A percentile compares a stretch with the other conserved stretches of the same genome.
Evolutionary conservation across 2,797 vertebrate species (phyloP).

Genomic region (Sebastes ruberrimus): DNA sequence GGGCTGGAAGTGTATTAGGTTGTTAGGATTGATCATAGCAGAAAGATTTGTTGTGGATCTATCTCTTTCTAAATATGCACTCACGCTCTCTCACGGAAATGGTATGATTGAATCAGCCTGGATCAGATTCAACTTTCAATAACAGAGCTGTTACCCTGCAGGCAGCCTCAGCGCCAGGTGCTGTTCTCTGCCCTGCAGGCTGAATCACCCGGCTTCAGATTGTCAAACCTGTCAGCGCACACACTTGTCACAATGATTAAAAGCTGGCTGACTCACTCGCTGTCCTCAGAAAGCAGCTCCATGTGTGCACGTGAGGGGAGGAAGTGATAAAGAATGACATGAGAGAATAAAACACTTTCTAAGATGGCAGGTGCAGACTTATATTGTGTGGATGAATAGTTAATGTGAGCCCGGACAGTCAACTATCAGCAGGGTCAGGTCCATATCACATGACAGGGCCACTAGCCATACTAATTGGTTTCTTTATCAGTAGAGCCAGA

Average conservation of each 20-base stretch:
- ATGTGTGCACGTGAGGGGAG: neutral
- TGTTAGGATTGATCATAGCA: slow-evolving; percentile 28
- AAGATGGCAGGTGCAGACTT: slow-evolving; percentile 1
- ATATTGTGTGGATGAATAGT: slow-evolving; percentile 43
- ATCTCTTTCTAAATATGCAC: slow-evolving; percentile 11
- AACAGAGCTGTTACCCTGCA: neutral
- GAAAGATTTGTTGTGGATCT: slow-evolving; percentile 1
- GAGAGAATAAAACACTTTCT: slow-evolving; percentile 1
- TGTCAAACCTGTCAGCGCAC: slow-evolving; percentile 40
- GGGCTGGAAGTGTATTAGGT: slow-evolving; percentile 49
- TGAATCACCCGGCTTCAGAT: slow-evolving; percentile 34
- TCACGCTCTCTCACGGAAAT: neutral
- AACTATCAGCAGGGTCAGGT: slow-evolving; percentile 16
- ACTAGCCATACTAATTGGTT: slow-evolving; percentile 50
- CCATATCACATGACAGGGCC: slow-evolving; percentile 48
- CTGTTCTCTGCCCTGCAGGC: slow-evolving; percentile 17
- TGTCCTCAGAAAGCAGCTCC: slow-evolving; percentile 21
- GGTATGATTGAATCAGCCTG: slow-evolving; percentile 21
- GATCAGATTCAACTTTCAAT: slow-evolving; percentile 30
- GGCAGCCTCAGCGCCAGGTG: slow-evolving; percentile 31
- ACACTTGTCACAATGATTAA: slow-evolving; percentile 53
- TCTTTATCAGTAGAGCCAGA: slow-evolving; percentile 41
- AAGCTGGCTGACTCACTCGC: slow-evolving; percentile 54
- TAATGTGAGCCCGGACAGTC: slow-evolving; percentile 31
- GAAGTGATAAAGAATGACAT: slow-evolving; percentile 6